Base-by-base conservation (phyloP, 2,113 vertebrate species). In the Alectura lathami region DNA sequence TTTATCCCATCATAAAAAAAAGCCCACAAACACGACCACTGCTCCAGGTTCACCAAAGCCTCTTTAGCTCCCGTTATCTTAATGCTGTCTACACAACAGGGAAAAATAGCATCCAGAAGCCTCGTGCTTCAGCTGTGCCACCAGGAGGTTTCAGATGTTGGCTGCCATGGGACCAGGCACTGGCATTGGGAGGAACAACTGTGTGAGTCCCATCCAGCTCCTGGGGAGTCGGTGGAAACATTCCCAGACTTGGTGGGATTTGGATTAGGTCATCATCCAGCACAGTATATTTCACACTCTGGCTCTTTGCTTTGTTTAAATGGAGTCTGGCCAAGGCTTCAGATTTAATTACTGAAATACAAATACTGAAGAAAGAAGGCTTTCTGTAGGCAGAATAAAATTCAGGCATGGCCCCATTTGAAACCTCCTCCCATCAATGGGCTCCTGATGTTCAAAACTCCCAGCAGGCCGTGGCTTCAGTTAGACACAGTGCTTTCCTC, bases 181-280 rank as follows among this genome's bases (percentile, higher is more conserved):
- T 47, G 78, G 81, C 60, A 22, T 5, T 0, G 6, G 75, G 50
- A 81, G 81, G 47, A 70, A 51, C 0, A 0, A 18, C 5, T 3
- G 8, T 5, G 2, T 2, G 2, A 30, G 45, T 60, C 75, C 32
- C n/a, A 81, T 57, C 79, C 92, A 88, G 50, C 54, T 95, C 83
- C 54, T 2, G 3, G 50, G 51, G 54, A 90, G n/a, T 1, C 1
- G 0, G 36, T 84, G 94, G 88, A 94, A 94, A n/a, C 56, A 45
- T 83, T 95, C 94, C 91, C 95, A 92, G 92, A 72, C 47, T 88
- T 68, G 32, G 88, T 91, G 80, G 76, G 79, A 50, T 88, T 93
- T 95, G 86, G 88, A 81, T 93, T 88, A 91, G 90, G 79, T 96
- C 94, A 90, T 67, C 63, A 14, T 23, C 34, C 48, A 91, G 80